A percentile compares a stretch with the other conserved stretches of the same genome.
These are phyloP conservation scores for Tetrapedia diversipes DNA, from an alignment of 2,888 invertebrate genomes.

Conservation along the genomic window DNA sequence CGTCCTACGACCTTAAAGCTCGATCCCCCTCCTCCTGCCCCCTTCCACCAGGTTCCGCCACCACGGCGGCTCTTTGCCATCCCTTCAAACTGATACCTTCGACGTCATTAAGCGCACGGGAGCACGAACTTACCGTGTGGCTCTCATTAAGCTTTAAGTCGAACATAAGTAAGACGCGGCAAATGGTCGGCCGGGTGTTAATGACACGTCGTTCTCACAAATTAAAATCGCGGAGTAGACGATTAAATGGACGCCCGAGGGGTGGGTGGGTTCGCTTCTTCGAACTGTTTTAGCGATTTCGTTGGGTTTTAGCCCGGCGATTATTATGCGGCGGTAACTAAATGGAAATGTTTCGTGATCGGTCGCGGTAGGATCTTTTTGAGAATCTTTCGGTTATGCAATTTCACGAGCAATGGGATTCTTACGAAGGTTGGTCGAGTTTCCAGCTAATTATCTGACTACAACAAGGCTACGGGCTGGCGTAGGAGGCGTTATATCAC, in stretches of 20 bases:
- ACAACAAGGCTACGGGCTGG: conserved; percentile 53
- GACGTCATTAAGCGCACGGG: conserved; percentile 68
- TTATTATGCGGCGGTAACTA: neutral
- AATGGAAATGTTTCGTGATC: neutral
- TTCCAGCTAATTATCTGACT: conserved; percentile 63
- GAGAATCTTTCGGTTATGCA: neutral
- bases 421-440: conserved; percentile 46
- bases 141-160: conserved; percentile 70
- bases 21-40: conserved; percentile 10
- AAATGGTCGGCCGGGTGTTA: conserved; percentile 56
- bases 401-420: conserved; percentile 30
- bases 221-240: conserved; percentile 58
- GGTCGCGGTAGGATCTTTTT: neutral
- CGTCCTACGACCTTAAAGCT: conserved; percentile 54
- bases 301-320: conserved; percentile 14
- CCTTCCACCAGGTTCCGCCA: too few relatives aligned
- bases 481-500: conserved; percentile 64
- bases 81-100: conserved; percentile 66
- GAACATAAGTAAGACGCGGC: conserved; percentile 65
- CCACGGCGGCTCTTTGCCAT: too few relatives aligned
- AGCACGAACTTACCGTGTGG: conserved; percentile 53
- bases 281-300: conserved; percentile 22
- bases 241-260: conserved; percentile 47
- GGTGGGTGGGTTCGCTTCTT: conserved; percentile 12
- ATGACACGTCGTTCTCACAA: conserved; percentile 60